phyloP scores from a whole-genome alignment of 2,113 vertebrate genomes.

The Tyrannus savana region DNA sequence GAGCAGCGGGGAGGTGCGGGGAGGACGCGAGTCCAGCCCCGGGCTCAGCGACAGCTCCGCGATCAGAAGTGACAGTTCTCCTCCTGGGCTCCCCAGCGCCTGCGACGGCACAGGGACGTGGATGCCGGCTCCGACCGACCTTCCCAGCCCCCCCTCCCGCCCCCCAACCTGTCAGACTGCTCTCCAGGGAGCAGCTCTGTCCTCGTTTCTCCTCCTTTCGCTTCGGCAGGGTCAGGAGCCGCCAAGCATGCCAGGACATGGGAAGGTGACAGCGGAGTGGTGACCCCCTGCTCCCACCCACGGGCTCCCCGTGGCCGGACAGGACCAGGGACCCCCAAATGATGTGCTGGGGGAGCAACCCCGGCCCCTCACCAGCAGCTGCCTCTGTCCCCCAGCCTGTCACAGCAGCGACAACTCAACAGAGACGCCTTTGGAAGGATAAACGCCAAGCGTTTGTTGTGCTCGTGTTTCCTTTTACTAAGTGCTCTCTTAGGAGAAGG shows the following conservation, averaged over 20 bases:
- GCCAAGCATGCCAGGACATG: not conserved
- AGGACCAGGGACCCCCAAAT: rapidly evolving
- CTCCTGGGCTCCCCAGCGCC: not conserved
- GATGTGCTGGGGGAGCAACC: not conserved
- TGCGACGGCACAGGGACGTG: not conserved
- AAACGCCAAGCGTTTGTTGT: not conserved
- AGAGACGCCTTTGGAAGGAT: not conserved
- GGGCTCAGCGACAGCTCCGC: not conserved
- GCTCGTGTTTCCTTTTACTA: slow-evolving; percentile 34
- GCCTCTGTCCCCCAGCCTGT: not conserved
- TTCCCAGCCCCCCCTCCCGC: not conserved
- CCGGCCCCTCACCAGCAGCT: not conserved
- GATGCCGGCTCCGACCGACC: not conserved
- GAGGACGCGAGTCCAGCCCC: not conserved
- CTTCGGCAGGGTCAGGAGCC: not conserved
- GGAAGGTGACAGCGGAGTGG: not conserved
- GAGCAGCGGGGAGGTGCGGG: not conserved
- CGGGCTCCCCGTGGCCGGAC: rapidly evolving
- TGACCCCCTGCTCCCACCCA: not conserved
- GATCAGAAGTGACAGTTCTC: slow-evolving; percentile 20
- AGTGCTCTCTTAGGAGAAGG: slow-evolving; percentile 14
- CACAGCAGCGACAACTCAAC: not conserved
- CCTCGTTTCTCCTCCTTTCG: not conserved
- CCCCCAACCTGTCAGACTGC: not conserved
- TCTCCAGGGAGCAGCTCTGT: not conserved